phyloP scores from a whole-genome alignment of 2,888 invertebrate genomes.

The Dysmachus trigonus region DNA sequence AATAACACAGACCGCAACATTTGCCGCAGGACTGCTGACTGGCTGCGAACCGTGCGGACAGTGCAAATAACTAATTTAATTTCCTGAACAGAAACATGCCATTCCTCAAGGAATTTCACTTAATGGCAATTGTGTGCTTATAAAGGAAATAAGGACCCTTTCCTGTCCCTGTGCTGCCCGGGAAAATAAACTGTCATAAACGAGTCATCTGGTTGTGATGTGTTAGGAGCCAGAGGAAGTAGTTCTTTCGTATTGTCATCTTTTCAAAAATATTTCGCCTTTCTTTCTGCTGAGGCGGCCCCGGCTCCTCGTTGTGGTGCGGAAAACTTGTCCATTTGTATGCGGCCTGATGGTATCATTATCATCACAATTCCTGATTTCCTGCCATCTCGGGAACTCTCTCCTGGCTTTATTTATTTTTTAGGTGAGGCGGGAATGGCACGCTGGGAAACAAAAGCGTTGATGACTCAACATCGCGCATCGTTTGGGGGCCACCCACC shows the following conservation, averaged over 20 bases:
- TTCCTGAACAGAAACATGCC: slow-evolving; percentile 33
- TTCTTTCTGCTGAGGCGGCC: slow-evolving; percentile 20
- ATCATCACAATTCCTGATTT: slow-evolving; percentile 38
- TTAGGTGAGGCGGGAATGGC: slow-evolving; percentile 1
- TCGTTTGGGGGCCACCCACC: not conserved
- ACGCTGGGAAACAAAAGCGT: not conserved
- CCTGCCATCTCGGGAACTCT: slow-evolving; percentile 16
- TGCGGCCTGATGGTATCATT: slow-evolving; percentile 37
- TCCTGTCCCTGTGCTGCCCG: slow-evolving; percentile 18
- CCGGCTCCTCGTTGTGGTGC: not conserved
- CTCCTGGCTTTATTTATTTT: slow-evolving; percentile 20
- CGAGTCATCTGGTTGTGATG: slow-evolving; percentile 38
- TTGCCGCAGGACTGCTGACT: not conserved
- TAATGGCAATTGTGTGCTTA: slow-evolving; percentile 35
- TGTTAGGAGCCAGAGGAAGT: slow-evolving; percentile 20
- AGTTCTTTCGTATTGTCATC: slow-evolving; percentile 36
- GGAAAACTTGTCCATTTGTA: slow-evolving; percentile 35
- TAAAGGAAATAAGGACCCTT: slow-evolving; percentile 40
- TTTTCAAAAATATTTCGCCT: slow-evolving; percentile 29
- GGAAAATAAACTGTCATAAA: slow-evolving; percentile 38
- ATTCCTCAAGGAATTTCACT: slow-evolving; percentile 31
- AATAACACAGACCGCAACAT: not conserved
- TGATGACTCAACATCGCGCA: slow-evolving; percentile 12
- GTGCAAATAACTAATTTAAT: slow-evolving; percentile 36
- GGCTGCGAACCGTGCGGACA: not conserved